Percentiles rank a stretch among this genome's conserved stretches.
These are phyloP conservation scores for Crotalus tigris DNA, from an alignment of 2,113 vertebrate species.

Conservation along the genomic window DNA sequence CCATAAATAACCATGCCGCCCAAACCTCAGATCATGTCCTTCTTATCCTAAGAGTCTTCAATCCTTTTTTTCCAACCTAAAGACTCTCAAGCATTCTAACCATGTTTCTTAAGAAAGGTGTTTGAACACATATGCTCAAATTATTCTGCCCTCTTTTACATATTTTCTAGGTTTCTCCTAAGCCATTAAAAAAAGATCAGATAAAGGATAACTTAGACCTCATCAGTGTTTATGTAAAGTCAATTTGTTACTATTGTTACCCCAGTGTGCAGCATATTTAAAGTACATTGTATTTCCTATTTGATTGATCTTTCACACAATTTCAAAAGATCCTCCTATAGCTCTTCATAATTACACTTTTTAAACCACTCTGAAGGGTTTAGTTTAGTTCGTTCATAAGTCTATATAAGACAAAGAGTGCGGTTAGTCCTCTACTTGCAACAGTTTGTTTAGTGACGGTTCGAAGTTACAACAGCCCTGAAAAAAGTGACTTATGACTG, in stretches of 20 bases:
- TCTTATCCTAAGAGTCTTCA: not conserved
- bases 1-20: not conserved
- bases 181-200: not conserved
- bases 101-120: not conserved
- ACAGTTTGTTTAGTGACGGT: no score
- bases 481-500: no score
- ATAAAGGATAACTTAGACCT: not conserved
- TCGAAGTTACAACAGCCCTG: no score
- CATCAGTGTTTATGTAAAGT: not conserved
- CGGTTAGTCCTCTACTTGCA: no score
- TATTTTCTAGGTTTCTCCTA: not conserved
- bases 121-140: not conserved
- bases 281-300: not conserved
- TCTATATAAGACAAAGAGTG: not conserved
- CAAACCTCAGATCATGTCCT: not conserved
- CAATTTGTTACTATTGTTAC: not conserved
- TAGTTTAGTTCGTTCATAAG: not conserved
- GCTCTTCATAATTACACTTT: not conserved
- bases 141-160: not conserved
- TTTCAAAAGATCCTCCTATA: not conserved
- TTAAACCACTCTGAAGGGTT: not conserved
- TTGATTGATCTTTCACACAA: not conserved
- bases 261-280: not conserved
- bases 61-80: not conserved
- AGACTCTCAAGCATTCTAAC: not conserved